Percentiles rank a stretch among this genome's conserved stretches.
phyloP scores from a whole-genome alignment of 2,888 invertebrate genomes.

The Microplitis deprimator region DNA sequence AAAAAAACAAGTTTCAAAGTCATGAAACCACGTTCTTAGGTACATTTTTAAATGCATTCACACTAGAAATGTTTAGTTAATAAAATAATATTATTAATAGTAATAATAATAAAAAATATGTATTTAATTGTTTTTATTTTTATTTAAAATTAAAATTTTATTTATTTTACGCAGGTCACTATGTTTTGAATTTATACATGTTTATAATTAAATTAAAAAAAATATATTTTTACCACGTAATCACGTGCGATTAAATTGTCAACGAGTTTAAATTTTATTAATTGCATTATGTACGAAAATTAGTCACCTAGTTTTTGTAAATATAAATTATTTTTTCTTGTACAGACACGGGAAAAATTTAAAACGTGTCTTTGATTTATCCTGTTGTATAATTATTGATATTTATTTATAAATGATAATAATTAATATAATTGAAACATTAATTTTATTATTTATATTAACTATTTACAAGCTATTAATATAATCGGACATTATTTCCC shows the following conservation, averaged over 20 bases:
- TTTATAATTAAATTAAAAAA: slow-evolving; percentile 14
- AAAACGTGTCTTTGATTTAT: slow-evolving; percentile 23
- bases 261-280: background rate
- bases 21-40: slow-evolving; percentile 68
- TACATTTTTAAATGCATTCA: slow-evolving; percentile 40
- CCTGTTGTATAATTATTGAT: slow-evolving; percentile 19
- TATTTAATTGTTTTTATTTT: slow-evolving; percentile 5
- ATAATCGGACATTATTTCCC: background rate
- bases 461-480: slow-evolving; percentile 24
- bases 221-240: slow-evolving; percentile 23
- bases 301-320: slow-evolving; percentile 32
- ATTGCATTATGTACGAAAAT: background rate
- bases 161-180: slow-evolving; percentile 32
- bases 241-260: background rate
- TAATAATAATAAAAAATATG: background rate
- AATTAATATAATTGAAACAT: background rate
- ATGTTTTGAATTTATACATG: slow-evolving; percentile 34
- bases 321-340: slow-evolving; percentile 27
- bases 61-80: slow-evolving; percentile 16
- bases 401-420: slow-evolving; percentile 23
- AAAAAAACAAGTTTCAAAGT: slow-evolving; percentile 70
- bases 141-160: slow-evolving; percentile 22
- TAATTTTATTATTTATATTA: slow-evolving; percentile 2
- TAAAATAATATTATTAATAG: background rate
- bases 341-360: slow-evolving; percentile 16